phyloP scores from a whole-genome alignment of 2,113 vertebrate species.

The Passerina amoena region DNA sequence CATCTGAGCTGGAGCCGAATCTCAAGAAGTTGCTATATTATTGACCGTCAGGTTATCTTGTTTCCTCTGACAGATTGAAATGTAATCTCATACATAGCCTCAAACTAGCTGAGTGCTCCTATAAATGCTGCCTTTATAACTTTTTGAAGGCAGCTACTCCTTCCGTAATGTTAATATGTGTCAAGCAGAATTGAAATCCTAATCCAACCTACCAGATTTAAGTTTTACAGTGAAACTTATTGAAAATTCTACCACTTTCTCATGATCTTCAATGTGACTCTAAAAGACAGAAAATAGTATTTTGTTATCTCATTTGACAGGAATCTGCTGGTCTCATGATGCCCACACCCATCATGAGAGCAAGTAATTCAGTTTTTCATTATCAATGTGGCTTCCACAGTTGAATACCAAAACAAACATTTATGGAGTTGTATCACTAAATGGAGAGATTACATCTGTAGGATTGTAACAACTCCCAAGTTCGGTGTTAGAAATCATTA shows the following conservation, averaged over 20 bases:
- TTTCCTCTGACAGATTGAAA: background rate
- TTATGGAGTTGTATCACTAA: background rate
- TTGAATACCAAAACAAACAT: background rate
- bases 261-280: background rate
- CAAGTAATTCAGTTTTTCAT: background rate
- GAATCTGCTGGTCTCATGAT: background rate
- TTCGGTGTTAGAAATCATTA: background rate
- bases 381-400: background rate
- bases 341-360: background rate
- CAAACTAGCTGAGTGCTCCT: background rate
- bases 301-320: slow-evolving; percentile 8
- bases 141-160: background rate
- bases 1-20: background rate
- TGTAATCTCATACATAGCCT: background rate
- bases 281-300: background rate
- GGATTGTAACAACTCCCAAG: background rate
- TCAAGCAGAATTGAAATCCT: background rate
- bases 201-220: background rate
- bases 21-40: background rate
- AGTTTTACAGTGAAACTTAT: background rate
- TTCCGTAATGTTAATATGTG: background rate
- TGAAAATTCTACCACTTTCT: background rate
- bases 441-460: background rate
- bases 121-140: background rate
- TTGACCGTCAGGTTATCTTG: background rate